These are phyloP conservation scores for Anthrax anthrax DNA, from an alignment of 2,888 invertebrate species.

Conservation along the genomic window DNA sequence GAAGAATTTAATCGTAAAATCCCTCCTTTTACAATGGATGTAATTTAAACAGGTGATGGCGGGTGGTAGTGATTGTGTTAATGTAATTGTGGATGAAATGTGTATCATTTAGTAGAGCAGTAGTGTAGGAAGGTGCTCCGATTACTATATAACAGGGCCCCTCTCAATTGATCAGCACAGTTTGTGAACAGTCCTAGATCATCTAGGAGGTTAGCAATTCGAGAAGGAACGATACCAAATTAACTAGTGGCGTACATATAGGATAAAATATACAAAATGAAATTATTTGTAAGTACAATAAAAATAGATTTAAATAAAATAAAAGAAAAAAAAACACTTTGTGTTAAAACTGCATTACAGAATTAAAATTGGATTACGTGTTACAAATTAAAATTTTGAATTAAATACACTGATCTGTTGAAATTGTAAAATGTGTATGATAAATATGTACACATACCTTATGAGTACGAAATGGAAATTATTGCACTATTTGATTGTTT, in stretches of 20 bases:
- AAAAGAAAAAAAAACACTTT: too few relatives aligned
- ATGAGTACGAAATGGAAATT: too few relatives aligned
- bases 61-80: background rate
- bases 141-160: slow-evolving; percentile 31
- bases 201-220: slow-evolving; percentile 35
- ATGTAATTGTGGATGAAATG: background rate
- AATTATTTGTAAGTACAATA: slow-evolving; percentile 34
- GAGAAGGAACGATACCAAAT: slow-evolving; percentile 7
- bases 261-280: slow-evolving; percentile 20
- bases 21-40: slow-evolving; percentile 5
- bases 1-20: slow-evolving; percentile 13
- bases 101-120: too few relatives aligned
- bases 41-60: background rate
- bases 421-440: too few relatives aligned
- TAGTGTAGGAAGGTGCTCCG: slow-evolving; percentile 7
- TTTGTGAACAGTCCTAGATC: slow-evolving; percentile 37
- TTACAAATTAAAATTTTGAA: too few relatives aligned
- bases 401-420: too few relatives aligned
- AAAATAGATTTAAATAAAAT: background rate
- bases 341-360: too few relatives aligned
- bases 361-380: too few relatives aligned
- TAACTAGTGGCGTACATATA: background rate
- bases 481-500: too few relatives aligned
- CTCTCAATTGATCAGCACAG: slow-evolving; percentile 31
- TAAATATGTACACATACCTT: too few relatives aligned